Conservation (phyloP, 2,888 invertebrate species). For the Drosophila bunnanda region DNA sequence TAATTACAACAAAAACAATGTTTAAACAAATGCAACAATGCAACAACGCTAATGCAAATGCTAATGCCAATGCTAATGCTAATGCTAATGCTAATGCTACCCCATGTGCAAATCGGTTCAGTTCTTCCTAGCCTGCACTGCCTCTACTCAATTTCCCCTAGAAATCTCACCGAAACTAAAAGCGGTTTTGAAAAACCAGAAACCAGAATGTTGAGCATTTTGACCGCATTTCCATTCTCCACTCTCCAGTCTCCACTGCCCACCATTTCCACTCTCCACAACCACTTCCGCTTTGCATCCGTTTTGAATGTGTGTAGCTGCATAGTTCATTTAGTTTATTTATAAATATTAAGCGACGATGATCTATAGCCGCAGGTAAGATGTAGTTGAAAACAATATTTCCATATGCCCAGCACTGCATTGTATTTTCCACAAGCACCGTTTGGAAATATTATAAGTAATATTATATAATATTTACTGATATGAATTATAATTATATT, state of each 20-base stretch:
- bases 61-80: slow-evolving; percentile 19
- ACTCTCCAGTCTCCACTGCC: neutral
- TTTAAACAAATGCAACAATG: slow-evolving; percentile 3
- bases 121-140: slow-evolving; percentile 44
- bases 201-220: too few species aligned
- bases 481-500: neutral
- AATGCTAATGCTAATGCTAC: slow-evolving; percentile 20
- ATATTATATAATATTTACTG: neutral
- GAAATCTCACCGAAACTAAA: slow-evolving; percentile 20
- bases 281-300: slow-evolving; percentile 22
- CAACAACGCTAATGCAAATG: slow-evolving; percentile 20
- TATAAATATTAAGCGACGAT: slow-evolving; percentile 6
- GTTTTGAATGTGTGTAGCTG: slow-evolving; percentile 20
- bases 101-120: slow-evolving; percentile 27
- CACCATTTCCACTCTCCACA: slow-evolving; percentile 13
- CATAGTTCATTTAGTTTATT: slow-evolving; percentile 10
- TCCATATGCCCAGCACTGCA: slow-evolving; percentile 9
- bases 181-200: neutral
- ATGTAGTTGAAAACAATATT: slow-evolving; percentile 20
- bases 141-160: slow-evolving; percentile 23
- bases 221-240: neutral
- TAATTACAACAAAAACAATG: slow-evolving; percentile 1
- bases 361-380: slow-evolving; percentile 36
- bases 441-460: neutral
- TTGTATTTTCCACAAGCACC: slow-evolving; percentile 15